Conservation (phyloP, 1,140 invertebrate species). For the Potamilus streckersoni region DNA sequence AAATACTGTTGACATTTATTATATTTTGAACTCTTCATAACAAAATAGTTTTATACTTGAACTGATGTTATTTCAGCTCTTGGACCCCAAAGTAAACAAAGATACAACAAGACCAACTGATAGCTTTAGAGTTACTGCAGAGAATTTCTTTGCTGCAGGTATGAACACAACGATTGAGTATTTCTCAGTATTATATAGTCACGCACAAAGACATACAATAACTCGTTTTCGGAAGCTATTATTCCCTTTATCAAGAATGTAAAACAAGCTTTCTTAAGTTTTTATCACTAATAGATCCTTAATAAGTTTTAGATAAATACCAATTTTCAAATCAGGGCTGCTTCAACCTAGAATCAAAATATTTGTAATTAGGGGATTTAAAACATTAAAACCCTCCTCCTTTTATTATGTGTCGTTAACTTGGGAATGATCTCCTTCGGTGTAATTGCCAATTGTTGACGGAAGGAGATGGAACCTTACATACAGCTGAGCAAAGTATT, state of each 20-base stretch:
- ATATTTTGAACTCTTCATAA: not conserved
- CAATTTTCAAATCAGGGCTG: no score
- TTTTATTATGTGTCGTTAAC: no score
- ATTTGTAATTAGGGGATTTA: no score
- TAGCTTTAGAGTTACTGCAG: slow-evolving; percentile 32
- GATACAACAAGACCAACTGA: slow-evolving; percentile 29
- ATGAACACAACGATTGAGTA: not conserved
- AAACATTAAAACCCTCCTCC: no score
- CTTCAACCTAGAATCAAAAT: no score
- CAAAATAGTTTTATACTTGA: not conserved
- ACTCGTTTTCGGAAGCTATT: not conserved
- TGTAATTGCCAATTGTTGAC: no score
- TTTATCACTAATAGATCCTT: not conserved
- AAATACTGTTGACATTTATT: not conserved
- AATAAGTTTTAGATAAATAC: not conserved
- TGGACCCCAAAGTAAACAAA: slow-evolving; percentile 28
- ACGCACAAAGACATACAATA: not conserved
- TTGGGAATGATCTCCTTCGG: no score
- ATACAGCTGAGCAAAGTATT: no score
- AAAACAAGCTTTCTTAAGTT: not conserved
- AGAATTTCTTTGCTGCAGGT: slow-evolving; percentile 42
- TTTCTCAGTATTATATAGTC: not conserved
- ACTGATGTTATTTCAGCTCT: slow-evolving; percentile 5
- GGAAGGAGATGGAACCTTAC: no score
- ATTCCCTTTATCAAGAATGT: slow-evolving; percentile 3